Conservation (phyloP, 2,797 vertebrate species). For the Siniperca undulata region DNA sequence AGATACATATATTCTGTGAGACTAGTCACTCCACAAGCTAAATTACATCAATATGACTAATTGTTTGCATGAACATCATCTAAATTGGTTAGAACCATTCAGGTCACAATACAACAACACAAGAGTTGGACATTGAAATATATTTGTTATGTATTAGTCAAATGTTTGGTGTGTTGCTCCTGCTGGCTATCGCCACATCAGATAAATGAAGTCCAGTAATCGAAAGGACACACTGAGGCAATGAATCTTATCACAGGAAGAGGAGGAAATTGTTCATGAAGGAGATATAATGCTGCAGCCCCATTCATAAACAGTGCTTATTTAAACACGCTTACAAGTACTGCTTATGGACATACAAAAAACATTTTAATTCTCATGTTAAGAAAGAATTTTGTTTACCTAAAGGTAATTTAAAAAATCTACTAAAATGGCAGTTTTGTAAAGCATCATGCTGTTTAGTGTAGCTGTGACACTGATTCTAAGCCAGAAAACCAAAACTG, state of each 20-base stretch:
- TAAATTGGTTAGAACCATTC: constrained; percentile 26
- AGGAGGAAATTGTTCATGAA: constrained; percentile 79
- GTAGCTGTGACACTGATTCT: constrained; percentile 39
- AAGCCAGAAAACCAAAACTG: constrained; percentile 44
- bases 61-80: constrained; percentile 30
- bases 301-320: constrained; percentile 62
- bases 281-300: constrained; percentile 61
- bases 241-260: constrained; percentile 81
- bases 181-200: constrained; percentile 66
- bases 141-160: constrained; percentile 39
- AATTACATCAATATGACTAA: constrained; percentile 57
- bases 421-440: constrained; percentile 10
- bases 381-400: constrained; percentile 21
- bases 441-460: constrained; percentile 26
- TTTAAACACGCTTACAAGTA: constrained; percentile 51
- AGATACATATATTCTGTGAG: constrained; percentile 47
- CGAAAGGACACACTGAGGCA: constrained; percentile 60
- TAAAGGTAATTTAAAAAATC: constrained; percentile 2
- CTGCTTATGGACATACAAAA: constrained; percentile 26
- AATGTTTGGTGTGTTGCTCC: constrained; percentile 47
- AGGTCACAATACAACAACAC: constrained; percentile 44
- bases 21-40: constrained; percentile 45
- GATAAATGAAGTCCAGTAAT: constrained; percentile 71
- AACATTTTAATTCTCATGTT: constrained; percentile 36
- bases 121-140: constrained; percentile 12